These are phyloP conservation scores for Sphinx pinastri DNA, from an alignment of 2,888 invertebrate species.

Conservation along the genomic window DNA sequence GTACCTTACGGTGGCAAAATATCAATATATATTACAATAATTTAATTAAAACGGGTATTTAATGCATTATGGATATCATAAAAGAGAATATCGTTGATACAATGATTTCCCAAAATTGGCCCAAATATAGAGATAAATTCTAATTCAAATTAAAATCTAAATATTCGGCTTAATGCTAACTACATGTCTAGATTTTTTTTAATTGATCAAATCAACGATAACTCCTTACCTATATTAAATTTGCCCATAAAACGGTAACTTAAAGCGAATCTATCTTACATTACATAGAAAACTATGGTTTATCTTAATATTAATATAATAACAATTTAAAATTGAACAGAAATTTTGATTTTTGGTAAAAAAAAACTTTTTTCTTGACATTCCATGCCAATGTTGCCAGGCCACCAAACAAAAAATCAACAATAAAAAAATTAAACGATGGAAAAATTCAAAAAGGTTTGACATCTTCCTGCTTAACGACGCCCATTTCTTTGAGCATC, in stretches of 20 bases:
- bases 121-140: background rate
- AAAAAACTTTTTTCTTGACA: conserved; percentile 14
- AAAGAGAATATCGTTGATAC: background rate
- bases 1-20: too few species aligned
- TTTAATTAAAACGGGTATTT: background rate
- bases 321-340: conserved; percentile 11
- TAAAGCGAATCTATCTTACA: background rate
- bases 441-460: conserved; percentile 51
- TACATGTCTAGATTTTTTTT: background rate
- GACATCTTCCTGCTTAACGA: conserved; percentile 86
- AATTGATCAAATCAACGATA: background rate
- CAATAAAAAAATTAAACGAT: conserved; percentile 10
- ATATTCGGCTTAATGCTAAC: background rate
- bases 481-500: conserved; percentile 89
- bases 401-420: conserved; percentile 11
- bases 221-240: background rate
- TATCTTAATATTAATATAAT: background rate
- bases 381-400: conserved; percentile 14
- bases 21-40: too few species aligned
- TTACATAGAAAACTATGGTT: background rate
- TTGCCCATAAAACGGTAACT: conserved; percentile 4
- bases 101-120: background rate
- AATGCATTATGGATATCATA: background rate
- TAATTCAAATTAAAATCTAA: background rate
- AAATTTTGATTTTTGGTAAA: conserved; percentile 4